These are phyloP conservation scores for Protosalanx chinensis DNA, from an alignment of 2,797 vertebrate species.

Conservation along the genomic window DNA sequence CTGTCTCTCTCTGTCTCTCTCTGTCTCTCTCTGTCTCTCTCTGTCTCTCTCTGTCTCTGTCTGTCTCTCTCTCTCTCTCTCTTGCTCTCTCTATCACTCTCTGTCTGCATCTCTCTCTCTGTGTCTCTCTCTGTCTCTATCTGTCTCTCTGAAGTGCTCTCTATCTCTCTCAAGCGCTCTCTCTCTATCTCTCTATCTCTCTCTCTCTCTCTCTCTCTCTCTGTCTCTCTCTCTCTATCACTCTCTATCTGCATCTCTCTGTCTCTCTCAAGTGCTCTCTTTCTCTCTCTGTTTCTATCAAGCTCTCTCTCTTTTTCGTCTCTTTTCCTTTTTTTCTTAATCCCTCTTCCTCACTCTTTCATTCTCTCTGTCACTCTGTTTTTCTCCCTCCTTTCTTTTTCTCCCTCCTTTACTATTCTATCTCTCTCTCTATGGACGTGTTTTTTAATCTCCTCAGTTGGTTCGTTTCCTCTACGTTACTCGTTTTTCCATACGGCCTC, in stretches of 20 bases:
- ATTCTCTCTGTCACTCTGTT: too few relatives aligned
- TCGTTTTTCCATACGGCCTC: neutral
- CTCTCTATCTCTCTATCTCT: too few relatives aligned
- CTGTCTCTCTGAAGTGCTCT: too few relatives aligned
- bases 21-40: neutral
- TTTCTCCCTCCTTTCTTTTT: too few relatives aligned
- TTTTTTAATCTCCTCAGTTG: neutral
- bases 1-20: neutral
- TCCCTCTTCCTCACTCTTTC: too few relatives aligned
- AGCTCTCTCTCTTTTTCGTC: neutral
- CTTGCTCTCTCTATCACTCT: neutral
- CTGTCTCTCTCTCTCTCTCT: neutral
- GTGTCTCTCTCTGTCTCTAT: too few relatives aligned
- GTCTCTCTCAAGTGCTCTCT: neutral
- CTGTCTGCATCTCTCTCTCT: too few relatives aligned
- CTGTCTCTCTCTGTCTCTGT: neutral
- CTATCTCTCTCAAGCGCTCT: too few relatives aligned
- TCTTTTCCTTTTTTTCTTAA: too few relatives aligned
- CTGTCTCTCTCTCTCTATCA: neutral
- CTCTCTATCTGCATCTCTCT: neutral
- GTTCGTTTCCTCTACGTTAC: neutral
- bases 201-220: neutral
- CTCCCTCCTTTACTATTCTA: too few relatives aligned
- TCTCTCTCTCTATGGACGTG: neutral
- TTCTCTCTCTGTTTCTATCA: too few relatives aligned